Evolutionary conservation across 2,888 invertebrate genomes (phyloP).

Genomic region (Drosophila tripunctata): DNA sequence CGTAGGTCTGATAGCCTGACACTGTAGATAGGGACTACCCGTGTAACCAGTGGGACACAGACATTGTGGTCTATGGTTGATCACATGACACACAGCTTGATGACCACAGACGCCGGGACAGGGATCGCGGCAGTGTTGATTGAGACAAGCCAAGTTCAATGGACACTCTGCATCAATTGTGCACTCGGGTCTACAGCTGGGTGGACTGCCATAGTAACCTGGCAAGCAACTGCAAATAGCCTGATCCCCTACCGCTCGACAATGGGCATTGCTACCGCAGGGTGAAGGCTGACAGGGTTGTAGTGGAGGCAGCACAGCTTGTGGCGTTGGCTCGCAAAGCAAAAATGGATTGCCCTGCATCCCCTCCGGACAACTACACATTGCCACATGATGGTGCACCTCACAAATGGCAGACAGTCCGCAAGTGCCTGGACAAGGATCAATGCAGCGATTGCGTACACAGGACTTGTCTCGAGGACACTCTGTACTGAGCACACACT

Average conservation of each 20-base stretch:
- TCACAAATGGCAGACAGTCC: slow-evolving; percentile 89
- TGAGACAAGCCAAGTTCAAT: slow-evolving; percentile 88
- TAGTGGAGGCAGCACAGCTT: slow-evolving; percentile 10
- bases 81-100: slow-evolving; percentile 88
- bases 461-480: slow-evolving; percentile 88
- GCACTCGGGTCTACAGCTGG: slow-evolving; percentile 89
- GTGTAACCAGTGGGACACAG: slow-evolving; percentile 87
- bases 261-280: slow-evolving; percentile 89
- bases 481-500: slow-evolving; percentile 90
- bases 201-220: slow-evolving; percentile 88
- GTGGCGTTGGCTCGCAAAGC: slow-evolving; percentile 84
- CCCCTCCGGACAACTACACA: slow-evolving; percentile 86
- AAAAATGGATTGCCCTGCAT: slow-evolving; percentile 88
- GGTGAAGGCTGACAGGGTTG: slow-evolving; percentile 89
- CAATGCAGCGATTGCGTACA: slow-evolving; percentile 89
- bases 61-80: slow-evolving; percentile 90
- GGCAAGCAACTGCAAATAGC: slow-evolving; percentile 88
- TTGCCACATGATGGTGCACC: slow-evolving; percentile 89
- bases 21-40: slow-evolving; percentile 88
- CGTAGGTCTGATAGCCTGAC: slow-evolving; percentile 77
- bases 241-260: slow-evolving; percentile 87
- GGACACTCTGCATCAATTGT: slow-evolving; percentile 89
- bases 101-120: slow-evolving; percentile 90
- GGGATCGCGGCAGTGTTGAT: slow-evolving; percentile 89
- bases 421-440: slow-evolving; percentile 90